Base-by-base conservation (phyloP, 2,797 vertebrate genomes). In the Crocidura indochinensis region DNA sequence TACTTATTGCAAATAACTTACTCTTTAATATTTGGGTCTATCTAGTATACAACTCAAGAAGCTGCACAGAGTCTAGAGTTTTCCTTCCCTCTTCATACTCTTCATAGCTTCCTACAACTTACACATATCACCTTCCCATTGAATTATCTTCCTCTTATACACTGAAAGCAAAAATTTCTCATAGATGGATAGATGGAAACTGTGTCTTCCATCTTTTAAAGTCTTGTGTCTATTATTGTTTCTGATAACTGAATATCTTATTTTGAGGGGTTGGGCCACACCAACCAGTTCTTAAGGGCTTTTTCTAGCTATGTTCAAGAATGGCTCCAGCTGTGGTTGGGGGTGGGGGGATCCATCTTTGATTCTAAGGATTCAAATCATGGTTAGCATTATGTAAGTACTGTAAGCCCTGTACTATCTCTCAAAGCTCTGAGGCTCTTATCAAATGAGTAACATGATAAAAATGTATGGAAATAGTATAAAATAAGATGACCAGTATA, bases 151-250 rank as follows among this genome's bases (percentile, higher is more conserved):
- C 73, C 46, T 47, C 68, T 22, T 56, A 6, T 19, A 69, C 22
- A n/a, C 15, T 79, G 27, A 49, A 69, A 86, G 71, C 26, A 84
- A 62, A 85, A 10, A 64, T 75, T 90, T 71, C 19, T 46, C 49
- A 31, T 27, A 27, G 20, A 10, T n/a, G n/a, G n/a, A n/a, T n/a
- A n/a, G n/a, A n/a, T 49, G 31, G 10, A 2, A 38, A 46, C 20
- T 27, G 4, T 64, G 12, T 76, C 14, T 89, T 69, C 53, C 12
- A 75, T 82, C 44, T 71, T 74, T 81, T 51, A 64, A 62, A 44
- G 22, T 2, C 20, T 69, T 46, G 7, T 76, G 46, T 15, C 74
- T n/a, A 69, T 51, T 38, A 60, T 46, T 2, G 3, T 24, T 71
- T 65, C 31, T 65, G 26, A 22, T 26, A 86, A 17, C 14, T 56